These are phyloP conservation scores for Sebastes dallii DNA, from an alignment of 2,797 vertebrate species.

Conservation along the genomic window DNA sequence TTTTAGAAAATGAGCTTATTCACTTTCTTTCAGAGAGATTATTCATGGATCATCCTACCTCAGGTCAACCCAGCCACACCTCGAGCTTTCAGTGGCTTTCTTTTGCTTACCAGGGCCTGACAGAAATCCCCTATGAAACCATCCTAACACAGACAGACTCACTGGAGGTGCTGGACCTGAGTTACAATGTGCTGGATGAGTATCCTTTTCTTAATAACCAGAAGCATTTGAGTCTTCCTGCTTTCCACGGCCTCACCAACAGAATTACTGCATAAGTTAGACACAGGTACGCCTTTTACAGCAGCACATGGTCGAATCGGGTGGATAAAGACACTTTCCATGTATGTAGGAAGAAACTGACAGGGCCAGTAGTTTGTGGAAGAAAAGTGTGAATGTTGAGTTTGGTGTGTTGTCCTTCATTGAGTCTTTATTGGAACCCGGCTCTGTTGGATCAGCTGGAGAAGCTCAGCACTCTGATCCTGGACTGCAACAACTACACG, in stretches of 20 bases:
- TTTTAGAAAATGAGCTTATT: not conserved
- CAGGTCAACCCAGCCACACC: slow-evolving; percentile 24
- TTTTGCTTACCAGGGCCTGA: slow-evolving; percentile 81
- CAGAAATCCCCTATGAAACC: slow-evolving; percentile 79
- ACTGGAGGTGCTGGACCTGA: slow-evolving; percentile 83
- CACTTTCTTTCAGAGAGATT: not conserved
- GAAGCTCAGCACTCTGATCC: slow-evolving; percentile 81
- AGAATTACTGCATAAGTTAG: too few species aligned
- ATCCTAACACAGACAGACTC: slow-evolving; percentile 73
- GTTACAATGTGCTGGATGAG: slow-evolving; percentile 83
- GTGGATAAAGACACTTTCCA: too few species aligned
- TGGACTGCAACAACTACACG: slow-evolving; percentile 84
- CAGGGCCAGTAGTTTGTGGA: too few species aligned
- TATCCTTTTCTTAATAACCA: slow-evolving; percentile 74
- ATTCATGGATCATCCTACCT: slow-evolving; percentile 59
- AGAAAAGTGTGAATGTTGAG: too few species aligned
- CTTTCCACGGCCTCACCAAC: too few species aligned
- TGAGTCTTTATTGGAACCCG: slow-evolving; percentile 76
- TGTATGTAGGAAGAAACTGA: too few species aligned
- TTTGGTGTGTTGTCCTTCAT: slow-evolving; percentile 67
- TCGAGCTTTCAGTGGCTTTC: slow-evolving; percentile 73
- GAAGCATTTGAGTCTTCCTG: not conserved
- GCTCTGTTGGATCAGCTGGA: slow-evolving; percentile 79
- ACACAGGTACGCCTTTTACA: too few species aligned
- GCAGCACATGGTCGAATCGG: too few species aligned